A percentile compares a stretch with the other conserved stretches of the same genome.
phyloP scores from a whole-genome alignment of 2,797 vertebrate species.

The Dryobates pubescens region DNA sequence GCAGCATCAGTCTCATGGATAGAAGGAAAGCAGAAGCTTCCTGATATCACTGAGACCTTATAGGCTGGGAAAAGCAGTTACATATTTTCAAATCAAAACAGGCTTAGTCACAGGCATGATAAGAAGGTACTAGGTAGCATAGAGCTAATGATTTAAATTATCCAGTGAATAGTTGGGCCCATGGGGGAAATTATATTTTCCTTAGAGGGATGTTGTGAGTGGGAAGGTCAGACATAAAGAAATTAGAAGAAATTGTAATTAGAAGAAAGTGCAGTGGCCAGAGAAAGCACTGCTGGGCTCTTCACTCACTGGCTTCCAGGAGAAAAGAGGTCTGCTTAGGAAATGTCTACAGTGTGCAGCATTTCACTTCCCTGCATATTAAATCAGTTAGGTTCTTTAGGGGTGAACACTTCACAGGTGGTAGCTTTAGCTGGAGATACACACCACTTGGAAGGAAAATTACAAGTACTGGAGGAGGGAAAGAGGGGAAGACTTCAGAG shows the following conservation, averaged over 20 bases:
- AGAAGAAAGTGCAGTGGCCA: neutral
- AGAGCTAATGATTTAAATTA: neutral
- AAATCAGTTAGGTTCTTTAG: neutral
- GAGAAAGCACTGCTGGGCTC: neutral
- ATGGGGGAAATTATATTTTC: neutral
- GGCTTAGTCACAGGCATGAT: neutral
- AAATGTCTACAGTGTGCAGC: neutral
- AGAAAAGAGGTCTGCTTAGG: neutral
- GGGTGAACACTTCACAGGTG: neutral
- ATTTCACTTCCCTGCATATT: neutral
- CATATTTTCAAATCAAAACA: neutral
- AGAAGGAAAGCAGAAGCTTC: neutral
- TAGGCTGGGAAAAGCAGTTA: neutral
- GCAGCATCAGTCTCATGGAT: neutral
- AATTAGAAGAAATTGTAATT: neutral
- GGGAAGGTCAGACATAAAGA: neutral
- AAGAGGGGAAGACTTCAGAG: neutral
- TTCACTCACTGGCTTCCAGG: neutral
- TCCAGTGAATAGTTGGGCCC: neutral
- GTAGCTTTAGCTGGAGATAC: neutral
- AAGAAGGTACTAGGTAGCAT: neutral
- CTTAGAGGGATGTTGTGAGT: neutral
- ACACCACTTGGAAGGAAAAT: neutral
- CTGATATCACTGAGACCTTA: neutral
- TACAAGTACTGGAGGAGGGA: neutral